Evolutionary conservation across 1,140 invertebrate genomes (phyloP).

Genomic region (Aphidius gifuensis): DNA sequence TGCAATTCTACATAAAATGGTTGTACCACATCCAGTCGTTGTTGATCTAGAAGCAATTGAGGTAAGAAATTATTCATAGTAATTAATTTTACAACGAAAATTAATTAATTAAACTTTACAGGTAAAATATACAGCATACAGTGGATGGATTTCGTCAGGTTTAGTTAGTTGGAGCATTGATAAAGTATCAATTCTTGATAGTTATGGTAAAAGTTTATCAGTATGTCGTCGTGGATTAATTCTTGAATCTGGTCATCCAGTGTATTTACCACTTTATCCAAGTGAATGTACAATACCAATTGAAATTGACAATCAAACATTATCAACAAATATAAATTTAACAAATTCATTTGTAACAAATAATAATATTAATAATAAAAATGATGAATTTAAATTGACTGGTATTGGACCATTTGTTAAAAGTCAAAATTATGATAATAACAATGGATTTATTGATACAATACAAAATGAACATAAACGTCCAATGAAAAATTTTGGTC

Average conservation of each 20-base stretch:
- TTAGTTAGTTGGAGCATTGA: slow-evolving; percentile 75
- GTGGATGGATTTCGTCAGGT: slow-evolving; percentile 87
- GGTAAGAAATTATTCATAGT: slow-evolving; percentile 30
- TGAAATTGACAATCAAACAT: slow-evolving; percentile 30
- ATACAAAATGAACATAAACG: slow-evolving; percentile 17
- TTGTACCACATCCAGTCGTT: slow-evolving; percentile 84
- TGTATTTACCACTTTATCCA: slow-evolving; percentile 69
- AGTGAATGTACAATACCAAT: slow-evolving; percentile 69
- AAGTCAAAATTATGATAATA: slow-evolving; percentile 41
- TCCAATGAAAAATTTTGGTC: slow-evolving; percentile 41
- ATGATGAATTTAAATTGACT: slow-evolving; percentile 1
- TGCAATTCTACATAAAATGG: slow-evolving; percentile 70
- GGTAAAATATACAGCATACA: slow-evolving; percentile 83
- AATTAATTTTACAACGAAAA: background rate
- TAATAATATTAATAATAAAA: slow-evolving; percentile 11
- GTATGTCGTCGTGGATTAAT: slow-evolving; percentile 73
- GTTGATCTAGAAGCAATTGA: slow-evolving; percentile 58
- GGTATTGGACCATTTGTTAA: slow-evolving; percentile 39
- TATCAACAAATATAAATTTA: slow-evolving; percentile 11
- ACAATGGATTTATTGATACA: slow-evolving; percentile 19
- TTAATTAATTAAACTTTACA: slow-evolving; percentile 56
- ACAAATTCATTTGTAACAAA: slow-evolving; percentile 25
- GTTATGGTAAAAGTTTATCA: slow-evolving; percentile 78
- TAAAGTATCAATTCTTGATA: slow-evolving; percentile 80
- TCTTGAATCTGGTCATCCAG: slow-evolving; percentile 70